Base-by-base conservation (phyloP, 2,797 vertebrate species). In the Vireo griseus region DNA sequence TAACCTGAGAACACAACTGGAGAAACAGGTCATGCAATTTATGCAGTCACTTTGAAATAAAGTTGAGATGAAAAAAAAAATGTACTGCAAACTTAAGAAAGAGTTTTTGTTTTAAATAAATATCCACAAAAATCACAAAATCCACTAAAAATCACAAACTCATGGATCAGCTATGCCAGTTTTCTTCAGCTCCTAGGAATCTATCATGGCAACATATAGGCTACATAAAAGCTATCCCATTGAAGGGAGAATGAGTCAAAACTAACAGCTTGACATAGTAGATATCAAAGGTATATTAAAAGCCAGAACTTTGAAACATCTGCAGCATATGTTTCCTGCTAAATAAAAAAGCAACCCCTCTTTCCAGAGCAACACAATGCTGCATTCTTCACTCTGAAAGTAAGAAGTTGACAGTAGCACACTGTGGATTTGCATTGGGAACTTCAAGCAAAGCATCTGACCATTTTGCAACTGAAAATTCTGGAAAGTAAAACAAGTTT, bases 301-400 rank as follows among this genome's bases (percentile, higher is more conserved):
- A 92, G 39, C 16, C 75, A 85, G 48, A 88, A 69, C 58, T 94
- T 44, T 92, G 51, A 90, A 94, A 91, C 82, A 94, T 91, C 76
- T 94, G 79, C 79, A 96, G 68, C 61, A 82, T 68, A 35, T 78
- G 71, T 93, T 93, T 92, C 45, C 88, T 93, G 77, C 67, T 81
- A 76, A 82, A 48, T 85, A 51, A 94, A 95, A 91, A 77, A 80
- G 50, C 68, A 93, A 15, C 57, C 47, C 44, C 39, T 72, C 59
- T 83, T 72, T 95, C 66, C 79, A 93, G 69, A 86, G n/a, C 62
- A 86, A 55, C 54, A 55, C 47, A 74, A 35, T 89, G 42, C 80
- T 91, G 48, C 54, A 68, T 92, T 91, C 74, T 87, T 89, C 31
- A 58, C 57, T 86, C 39, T 82, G 67, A 67, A 73, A 63, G 18